Evolutionary conservation across 2,113 vertebrate species (phyloP), one percentile per base, ranked within the genome.

Genomic region (Apus apus): DNA sequence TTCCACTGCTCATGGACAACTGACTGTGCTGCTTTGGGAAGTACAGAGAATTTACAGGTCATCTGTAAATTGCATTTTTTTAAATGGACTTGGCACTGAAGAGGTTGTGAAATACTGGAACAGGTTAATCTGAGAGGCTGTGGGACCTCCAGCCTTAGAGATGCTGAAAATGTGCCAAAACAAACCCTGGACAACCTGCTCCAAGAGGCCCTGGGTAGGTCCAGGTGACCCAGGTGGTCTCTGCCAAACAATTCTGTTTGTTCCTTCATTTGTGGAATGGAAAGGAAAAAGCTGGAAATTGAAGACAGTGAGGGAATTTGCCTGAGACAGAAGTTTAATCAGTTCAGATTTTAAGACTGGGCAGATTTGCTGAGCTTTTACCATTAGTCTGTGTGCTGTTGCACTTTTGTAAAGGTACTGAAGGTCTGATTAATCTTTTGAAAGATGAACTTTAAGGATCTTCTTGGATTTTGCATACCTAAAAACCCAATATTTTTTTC

Each of bases 201-300:
- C 23, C 51, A 16, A 29, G 23, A 15, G 32, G 11, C 27, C 46
- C 30, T 48, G 36, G 7, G 29, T 13, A 75, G 45, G 36, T 62
- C 8, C 43, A 27, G 30, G 18, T 22, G 34, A 27, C 26, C 38
- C 21, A 1, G 16, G 45, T 46, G 27, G 20, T 72, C 80, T 78
- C n/a, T 73, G 32, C 22, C 43, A 56, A 16, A 40, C 0, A 0
- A 17, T 85, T 87, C 26, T n/a, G 2, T n/a, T 32, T 54, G 32
- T 64, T 27, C n/a, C 34, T 86, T n/a, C 27, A 3, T 87, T 89
- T 58, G 25, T 2, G 4, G 26, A 9, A 11, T 18, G 40, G 77
- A 45, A 78, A 36, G 56, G 36, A 57, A 32, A 30, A 77, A 54
- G 22, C 11, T 38, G 53, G 34, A 36, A 84, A 18, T 15, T n/a